Evolutionary conservation across 2,888 invertebrate genomes (phyloP), one percentile per base, ranked within the genome.

Genomic region (Synergus itoensis): DNA sequence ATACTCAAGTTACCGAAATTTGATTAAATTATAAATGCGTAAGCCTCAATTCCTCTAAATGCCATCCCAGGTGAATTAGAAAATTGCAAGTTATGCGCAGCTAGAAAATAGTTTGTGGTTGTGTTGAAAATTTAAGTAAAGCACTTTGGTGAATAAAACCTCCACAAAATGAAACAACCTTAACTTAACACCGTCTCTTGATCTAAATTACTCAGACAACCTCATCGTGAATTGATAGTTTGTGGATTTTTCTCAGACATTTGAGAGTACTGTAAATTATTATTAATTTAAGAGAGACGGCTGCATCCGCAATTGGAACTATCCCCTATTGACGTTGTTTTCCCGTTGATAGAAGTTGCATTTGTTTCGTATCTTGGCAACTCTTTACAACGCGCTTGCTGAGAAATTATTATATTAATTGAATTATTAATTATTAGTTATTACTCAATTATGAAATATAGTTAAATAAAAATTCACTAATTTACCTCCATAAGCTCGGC

Each of bases 311-410:
- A 96, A 89, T 95, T 96, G 77, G 94, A 94, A 80, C 93, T 93
- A 87, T 96, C 96, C 79, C 94, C 95, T 60, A 96, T 94, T 11
- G 95, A 94, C 75, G 96, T 95, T 21, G 96, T 95, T 90, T 95
- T 95, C 57, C 96, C 95, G 88, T 96, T 95, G 87, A 96, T 95
- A 63, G 95, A 95, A 43, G 96, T 95, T 87, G 95, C 93, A 88
- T 94, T 95, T 75, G 95, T 94, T 87, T 96, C 96, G 88, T 96
- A 96, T 90, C 96, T 95, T 43, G 96, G 95, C 85, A 96, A 92
- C 92, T 96, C 97, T 93, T 96, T 96, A 93, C 95, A 96, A 92
- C 96, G 95, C n/a, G 97, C 97, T 94, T 97, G 97, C 95, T 96
- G 93, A 80, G 83, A 65, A 21, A 36, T 28, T n/a, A 63, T 40